phyloP scores from a whole-genome alignment of 2,797 vertebrate genomes.

The Delichon dasypus region DNA sequence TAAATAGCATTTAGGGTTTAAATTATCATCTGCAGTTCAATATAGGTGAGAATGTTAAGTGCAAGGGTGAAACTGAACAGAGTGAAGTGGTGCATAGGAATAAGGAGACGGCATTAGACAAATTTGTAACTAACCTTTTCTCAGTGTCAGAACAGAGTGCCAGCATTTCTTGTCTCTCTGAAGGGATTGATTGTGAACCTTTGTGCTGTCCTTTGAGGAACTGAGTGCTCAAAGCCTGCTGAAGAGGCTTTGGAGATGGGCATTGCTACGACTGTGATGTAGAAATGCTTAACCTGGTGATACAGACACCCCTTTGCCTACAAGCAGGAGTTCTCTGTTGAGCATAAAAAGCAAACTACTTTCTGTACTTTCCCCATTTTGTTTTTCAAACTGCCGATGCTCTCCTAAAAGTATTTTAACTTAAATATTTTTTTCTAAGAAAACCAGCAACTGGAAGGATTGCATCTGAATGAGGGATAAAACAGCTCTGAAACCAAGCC shows the following conservation, averaged over 20 bases:
- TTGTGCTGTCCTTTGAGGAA: neutral
- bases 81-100: neutral
- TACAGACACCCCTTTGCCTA: neutral
- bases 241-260: neutral
- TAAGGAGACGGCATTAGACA: neutral
- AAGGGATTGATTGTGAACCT: neutral
- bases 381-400: neutral
- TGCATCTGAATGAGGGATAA: neutral
- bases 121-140: neutral
- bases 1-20: neutral
- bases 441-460: neutral
- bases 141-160: neutral
- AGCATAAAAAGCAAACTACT: neutral
- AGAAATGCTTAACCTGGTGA: neutral
- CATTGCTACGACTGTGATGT: neutral
- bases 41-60: neutral
- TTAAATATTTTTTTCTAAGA: neutral
- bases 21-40: neutral
- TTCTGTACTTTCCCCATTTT: neutral
- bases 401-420: neutral
- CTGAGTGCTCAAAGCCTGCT: neutral
- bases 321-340: neutral
- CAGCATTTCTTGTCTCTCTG: neutral
- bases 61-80: neutral
- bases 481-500: neutral